Evolutionary conservation across 2,888 invertebrate genomes (phyloP).

Genomic region (Epirrhoe alternata): DNA sequence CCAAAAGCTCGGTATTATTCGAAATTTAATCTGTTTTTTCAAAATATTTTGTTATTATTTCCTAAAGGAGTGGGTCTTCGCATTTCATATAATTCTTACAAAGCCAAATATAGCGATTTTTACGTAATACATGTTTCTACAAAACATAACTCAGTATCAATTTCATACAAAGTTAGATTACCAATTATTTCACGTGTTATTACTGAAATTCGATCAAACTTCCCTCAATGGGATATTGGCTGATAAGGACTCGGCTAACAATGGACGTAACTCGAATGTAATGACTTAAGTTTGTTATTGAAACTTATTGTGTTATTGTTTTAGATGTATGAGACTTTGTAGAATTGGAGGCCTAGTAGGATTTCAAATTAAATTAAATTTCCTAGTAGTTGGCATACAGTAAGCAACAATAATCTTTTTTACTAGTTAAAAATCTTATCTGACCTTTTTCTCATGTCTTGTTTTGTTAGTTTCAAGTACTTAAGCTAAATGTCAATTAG

Average conservation of each 20-base stretch:
- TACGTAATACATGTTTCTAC: neutral
- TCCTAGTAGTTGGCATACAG: too few relatives aligned
- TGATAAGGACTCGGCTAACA: slow-evolving; percentile 30
- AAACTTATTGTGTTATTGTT: slow-evolving; percentile 32
- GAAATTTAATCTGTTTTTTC: too few relatives aligned
- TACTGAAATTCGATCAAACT: slow-evolving; percentile 64
- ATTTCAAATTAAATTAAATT: neutral
- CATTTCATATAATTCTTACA: neutral
- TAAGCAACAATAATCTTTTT: too few relatives aligned
- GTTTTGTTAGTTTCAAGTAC: too few relatives aligned
- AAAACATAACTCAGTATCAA: slow-evolving; percentile 19
- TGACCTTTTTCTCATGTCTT: too few relatives aligned
- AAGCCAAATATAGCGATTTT: neutral
- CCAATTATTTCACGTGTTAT: slow-evolving; percentile 48
- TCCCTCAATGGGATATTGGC: slow-evolving; percentile 57
- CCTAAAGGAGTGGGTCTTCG: too few relatives aligned
- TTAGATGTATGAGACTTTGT: slow-evolving; percentile 9
- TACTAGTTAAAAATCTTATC: too few relatives aligned
- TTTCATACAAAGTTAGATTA: slow-evolving; percentile 38
- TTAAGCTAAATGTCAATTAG: too few relatives aligned
- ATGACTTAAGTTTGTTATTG: slow-evolving; percentile 42
- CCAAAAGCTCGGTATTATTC: too few relatives aligned
- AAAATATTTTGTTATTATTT: too few relatives aligned
- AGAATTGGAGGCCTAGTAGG: neutral
- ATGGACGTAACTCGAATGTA: slow-evolving; percentile 36